Conservation (phyloP, 2,888 invertebrate species). For the Lamellibrachia columna region DNA sequence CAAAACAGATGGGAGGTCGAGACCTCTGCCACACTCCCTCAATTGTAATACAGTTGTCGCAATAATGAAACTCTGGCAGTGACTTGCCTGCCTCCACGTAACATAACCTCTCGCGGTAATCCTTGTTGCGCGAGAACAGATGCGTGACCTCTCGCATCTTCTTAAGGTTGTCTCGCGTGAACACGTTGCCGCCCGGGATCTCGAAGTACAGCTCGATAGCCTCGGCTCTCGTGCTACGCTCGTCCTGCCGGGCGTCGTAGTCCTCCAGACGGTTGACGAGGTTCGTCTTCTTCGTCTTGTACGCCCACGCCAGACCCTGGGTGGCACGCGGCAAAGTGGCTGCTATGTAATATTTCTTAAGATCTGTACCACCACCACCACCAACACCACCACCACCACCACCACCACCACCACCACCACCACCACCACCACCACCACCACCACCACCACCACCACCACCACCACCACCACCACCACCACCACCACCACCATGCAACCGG, state of each 20-base stretch:
- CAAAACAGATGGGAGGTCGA: too few relatives aligned
- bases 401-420: too few relatives aligned
- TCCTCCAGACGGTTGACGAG: neutral
- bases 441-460: too few relatives aligned
- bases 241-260: neutral
- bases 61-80: too few relatives aligned
- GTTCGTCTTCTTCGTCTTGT: neutral
- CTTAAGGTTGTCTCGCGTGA: constrained; percentile 46
- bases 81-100: neutral
- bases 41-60: too few relatives aligned
- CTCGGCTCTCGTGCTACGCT: constrained; percentile 33
- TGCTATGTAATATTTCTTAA: too few relatives aligned
- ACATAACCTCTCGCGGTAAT: constrained; percentile 30
- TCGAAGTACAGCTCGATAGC: constrained; percentile 46
- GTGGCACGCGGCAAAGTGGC: neutral
- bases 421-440: too few relatives aligned
- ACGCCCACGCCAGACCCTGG: constrained; percentile 22
- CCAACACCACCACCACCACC: too few relatives aligned
- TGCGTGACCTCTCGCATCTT: constrained; percentile 47
- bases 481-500: too few relatives aligned
- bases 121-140: constrained; percentile 25
- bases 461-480: too few relatives aligned
- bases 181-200: constrained; percentile 47
- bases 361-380: too few relatives aligned
- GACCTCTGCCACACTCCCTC: too few relatives aligned